phyloP scores from a whole-genome alignment of 2,888 invertebrate genomes.

The Macrophya alboannulata region DNA sequence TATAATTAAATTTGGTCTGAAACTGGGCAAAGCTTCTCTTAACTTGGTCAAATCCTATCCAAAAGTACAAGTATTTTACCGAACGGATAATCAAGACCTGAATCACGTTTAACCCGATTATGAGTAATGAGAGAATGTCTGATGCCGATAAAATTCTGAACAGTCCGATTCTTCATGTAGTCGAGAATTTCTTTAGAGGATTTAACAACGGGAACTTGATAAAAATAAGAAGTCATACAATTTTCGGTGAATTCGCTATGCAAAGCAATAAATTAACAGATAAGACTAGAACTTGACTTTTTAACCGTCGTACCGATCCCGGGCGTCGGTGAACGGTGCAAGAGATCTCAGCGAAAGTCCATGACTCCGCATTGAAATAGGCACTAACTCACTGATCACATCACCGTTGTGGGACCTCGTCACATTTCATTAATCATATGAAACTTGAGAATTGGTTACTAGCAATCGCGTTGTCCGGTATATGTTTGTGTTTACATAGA shows the following conservation, averaged over 20 bases:
- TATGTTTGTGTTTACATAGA: conserved; percentile 30
- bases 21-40: background rate
- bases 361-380: conserved; percentile 2
- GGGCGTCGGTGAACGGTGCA: background rate
- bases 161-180: background rate
- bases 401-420: conserved; percentile 1
- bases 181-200: background rate
- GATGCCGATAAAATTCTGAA: background rate
- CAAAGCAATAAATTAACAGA: background rate
- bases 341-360: conserved; percentile 32
- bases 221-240: background rate
- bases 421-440: conserved; percentile 37
- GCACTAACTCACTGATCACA: background rate
- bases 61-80: no score
- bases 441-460: background rate
- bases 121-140: background rate
- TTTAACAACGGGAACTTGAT: background rate
- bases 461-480: background rate
- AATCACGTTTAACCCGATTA: background rate
- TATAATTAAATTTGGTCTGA: background rate
- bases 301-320: background rate
- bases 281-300: background rate
- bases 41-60: no score
- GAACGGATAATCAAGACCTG: background rate
- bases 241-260: background rate